Conservation (phyloP, 2,113 vertebrate genomes). For the Alethe castanea region DNA sequence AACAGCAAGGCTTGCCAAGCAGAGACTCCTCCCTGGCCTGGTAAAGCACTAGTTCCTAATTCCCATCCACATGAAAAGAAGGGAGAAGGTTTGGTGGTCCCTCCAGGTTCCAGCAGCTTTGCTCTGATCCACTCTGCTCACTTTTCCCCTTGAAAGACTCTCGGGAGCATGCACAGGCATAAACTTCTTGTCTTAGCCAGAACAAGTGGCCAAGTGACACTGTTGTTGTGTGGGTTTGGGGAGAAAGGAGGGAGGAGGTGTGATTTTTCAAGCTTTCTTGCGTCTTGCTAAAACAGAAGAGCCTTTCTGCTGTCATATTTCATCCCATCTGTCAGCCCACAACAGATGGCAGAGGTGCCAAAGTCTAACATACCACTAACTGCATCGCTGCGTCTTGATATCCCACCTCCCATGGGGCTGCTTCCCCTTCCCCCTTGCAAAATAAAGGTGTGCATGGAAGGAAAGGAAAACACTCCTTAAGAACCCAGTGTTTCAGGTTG, state of each 20-base stretch:
- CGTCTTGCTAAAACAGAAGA: conserved; percentile 73
- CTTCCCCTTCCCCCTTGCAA: conserved; percentile 21
- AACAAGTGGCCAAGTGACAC: conserved; percentile 71
- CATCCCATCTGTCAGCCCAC: conserved; percentile 75
- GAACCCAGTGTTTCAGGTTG: neutral
- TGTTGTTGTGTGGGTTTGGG: conserved; percentile 67
- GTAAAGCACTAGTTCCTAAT: neutral
- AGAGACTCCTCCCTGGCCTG: neutral
- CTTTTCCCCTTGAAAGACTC: conserved; percentile 51
- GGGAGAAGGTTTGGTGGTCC: neutral
- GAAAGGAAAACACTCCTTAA: neutral
- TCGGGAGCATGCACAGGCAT: conserved; percentile 1
- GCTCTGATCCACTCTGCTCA: conserved; percentile 35
- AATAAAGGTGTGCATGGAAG: neutral
- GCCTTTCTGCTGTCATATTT: conserved; percentile 75
- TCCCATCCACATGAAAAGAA: neutral
- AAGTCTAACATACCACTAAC: conserved; percentile 68
- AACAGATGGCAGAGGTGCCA: conserved; percentile 75
- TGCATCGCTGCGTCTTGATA: conserved; percentile 33
- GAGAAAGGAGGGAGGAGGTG: conserved; percentile 65
- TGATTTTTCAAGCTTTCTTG: conserved; percentile 73
- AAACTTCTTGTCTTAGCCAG: conserved; percentile 53
- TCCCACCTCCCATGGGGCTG: conserved; percentile 33
- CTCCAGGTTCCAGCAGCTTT: neutral
- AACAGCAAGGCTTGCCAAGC: conserved; percentile 5